These are phyloP conservation scores for Thelaira solivaga DNA, from an alignment of 2,888 invertebrate species.

Conservation along the genomic window DNA sequence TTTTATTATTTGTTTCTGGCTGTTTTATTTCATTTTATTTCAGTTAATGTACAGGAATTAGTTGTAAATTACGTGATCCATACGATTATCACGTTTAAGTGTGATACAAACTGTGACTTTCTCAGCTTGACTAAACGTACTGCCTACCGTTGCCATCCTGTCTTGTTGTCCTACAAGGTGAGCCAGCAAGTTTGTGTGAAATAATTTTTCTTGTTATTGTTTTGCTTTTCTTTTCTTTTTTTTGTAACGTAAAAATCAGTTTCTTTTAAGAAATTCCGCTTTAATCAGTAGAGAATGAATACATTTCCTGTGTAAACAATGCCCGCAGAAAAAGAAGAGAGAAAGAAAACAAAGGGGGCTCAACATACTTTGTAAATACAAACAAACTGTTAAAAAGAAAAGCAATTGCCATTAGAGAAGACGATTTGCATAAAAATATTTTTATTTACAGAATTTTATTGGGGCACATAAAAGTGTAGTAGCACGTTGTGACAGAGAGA, in stretches of 20 bases:
- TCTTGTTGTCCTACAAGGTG: background rate
- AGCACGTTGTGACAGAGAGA: too few relatives aligned
- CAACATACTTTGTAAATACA: too few relatives aligned
- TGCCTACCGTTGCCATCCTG: background rate
- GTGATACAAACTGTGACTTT: slow-evolving; percentile 55
- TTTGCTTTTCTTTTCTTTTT: too few relatives aligned
- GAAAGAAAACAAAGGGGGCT: background rate
- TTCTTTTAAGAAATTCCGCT: slow-evolving; percentile 8
- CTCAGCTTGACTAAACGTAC: slow-evolving; percentile 50
- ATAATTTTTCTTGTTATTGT: background rate
- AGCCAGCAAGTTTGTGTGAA: background rate
- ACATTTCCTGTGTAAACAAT: slow-evolving; percentile 19
- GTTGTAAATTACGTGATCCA: slow-evolving; percentile 65
- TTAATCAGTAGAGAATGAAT: slow-evolving; percentile 11
- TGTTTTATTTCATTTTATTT: slow-evolving; percentile 16
- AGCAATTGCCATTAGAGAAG: too few relatives aligned
- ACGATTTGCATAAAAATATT: too few relatives aligned
- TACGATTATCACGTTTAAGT: slow-evolving; percentile 65
- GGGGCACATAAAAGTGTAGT: too few relatives aligned
- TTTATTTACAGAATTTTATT: too few relatives aligned
- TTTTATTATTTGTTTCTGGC: slow-evolving; percentile 3
- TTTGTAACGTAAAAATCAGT: background rate
- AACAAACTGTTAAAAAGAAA: too few relatives aligned
- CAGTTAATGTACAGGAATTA: slow-evolving; percentile 60
- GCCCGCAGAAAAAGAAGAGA: background rate